Percentiles rank a stretch among this genome's conserved stretches.
phyloP scores from a whole-genome alignment of 2,113 vertebrate genomes.

The Oplegnathus fasciatus region DNA sequence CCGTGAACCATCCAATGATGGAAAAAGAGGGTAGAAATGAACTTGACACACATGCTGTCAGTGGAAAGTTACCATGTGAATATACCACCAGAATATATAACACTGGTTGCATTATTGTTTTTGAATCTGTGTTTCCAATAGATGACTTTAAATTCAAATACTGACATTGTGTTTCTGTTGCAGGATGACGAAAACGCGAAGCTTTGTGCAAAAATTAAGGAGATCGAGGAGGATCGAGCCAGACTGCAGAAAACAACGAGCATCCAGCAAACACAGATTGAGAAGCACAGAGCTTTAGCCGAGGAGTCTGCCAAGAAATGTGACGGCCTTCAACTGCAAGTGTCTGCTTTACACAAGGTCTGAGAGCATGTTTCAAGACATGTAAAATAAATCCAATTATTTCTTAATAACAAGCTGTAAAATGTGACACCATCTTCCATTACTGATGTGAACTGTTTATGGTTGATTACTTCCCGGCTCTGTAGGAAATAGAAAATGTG shows the following conservation, averaged over 20 bases:
- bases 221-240: slow-evolving; percentile 86
- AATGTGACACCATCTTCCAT: not conserved
- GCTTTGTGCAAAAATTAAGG: slow-evolving; percentile 87
- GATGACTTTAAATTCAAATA: not conserved
- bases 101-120: not conserved
- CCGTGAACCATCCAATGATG: not conserved
- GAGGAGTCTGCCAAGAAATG: slow-evolving; percentile 88
- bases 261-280: slow-evolving; percentile 88
- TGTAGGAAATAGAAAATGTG: slow-evolving; percentile 90
- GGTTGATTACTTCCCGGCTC: slow-evolving; percentile 9
- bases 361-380: not conserved
- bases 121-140: not conserved
- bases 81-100: not conserved
- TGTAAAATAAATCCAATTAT: not conserved
- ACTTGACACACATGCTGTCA: not conserved
- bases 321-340: slow-evolving; percentile 88
- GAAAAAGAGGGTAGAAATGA: not conserved
- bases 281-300: slow-evolving; percentile 89
- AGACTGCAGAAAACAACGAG: slow-evolving; percentile 86
- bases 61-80: too few species aligned
- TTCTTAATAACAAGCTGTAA: not conserved
- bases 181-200: slow-evolving; percentile 91
- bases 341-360: slow-evolving; percentile 87
- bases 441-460: not conserved
- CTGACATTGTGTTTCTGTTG: not conserved